Evolutionary conservation across 2,888 invertebrate genomes (phyloP), one percentile per base, ranked within the genome.

Genomic region (Athalia rosae): DNA sequence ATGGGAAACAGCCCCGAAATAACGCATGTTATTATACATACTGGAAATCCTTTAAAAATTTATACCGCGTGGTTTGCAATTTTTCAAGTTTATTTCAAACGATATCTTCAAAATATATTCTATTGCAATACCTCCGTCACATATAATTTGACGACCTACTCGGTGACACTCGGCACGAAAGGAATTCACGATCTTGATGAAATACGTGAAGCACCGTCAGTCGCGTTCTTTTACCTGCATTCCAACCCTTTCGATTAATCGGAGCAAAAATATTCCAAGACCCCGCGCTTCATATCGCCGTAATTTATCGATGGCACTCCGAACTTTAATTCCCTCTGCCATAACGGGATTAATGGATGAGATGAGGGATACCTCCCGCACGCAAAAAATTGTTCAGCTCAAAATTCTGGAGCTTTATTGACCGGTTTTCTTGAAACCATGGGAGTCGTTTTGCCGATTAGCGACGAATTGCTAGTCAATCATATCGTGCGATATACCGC

Each of bases 1-100:
- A 93, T 77, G 80, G 83, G 81, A 83, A 79, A 83, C 76, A 79
- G 74, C 69, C 43, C 3, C 2, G 59, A 5, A 59, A 59, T 45
- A 4, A 67, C 6, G 48, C 47, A n/a, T 62, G 15, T 28, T 28
- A 28, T 28, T 28, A 28, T 28, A 28, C 28, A 28, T 28, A 28
- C 28, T 28, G 28, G 28, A 28, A 28, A 28, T 28, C 1, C 28
- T 28, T 28, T 28, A 28, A 28, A 28, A 28, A 28, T 28, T 28
- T 28, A 28, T 1, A 28, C 28, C 2, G 28, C 28, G 0, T 28
- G 28, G 28, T 28, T 28, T 28, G 28, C 0, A 28, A 28, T 28
- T 28, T 2, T 28, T 28, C 28, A 28, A 28, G 2, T 28, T 28
- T 28, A 28, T 28, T 28, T 28, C 28, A 28, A 28, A 0, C 28